A percentile compares a stretch with the other conserved stretches of the same genome.
Evolutionary conservation across 1,140 invertebrate species (phyloP).

Genomic region (Acromyrmex heyeri): DNA sequence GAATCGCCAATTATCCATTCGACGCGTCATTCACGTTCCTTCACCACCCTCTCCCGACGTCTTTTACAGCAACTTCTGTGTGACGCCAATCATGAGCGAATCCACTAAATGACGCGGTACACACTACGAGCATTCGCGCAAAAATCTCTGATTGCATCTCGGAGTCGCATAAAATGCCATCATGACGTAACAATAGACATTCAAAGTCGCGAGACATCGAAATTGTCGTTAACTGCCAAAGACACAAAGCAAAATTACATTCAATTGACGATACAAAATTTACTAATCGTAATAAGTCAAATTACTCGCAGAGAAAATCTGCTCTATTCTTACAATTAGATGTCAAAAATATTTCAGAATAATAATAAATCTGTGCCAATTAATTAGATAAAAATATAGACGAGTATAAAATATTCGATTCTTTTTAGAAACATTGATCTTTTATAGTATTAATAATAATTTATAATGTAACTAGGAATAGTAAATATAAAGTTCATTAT

Average conservation of each 20-base stretch:
- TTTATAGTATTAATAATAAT: too few species aligned
- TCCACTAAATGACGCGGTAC: constrained; percentile 25
- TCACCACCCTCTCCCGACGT: constrained; percentile 16
- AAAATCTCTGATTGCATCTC: constrained; percentile 64
- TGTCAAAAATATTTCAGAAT: constrained; percentile 13
- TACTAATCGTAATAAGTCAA: neutral
- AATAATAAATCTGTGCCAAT: neutral
- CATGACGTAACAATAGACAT: constrained; percentile 35
- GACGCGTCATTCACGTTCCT: constrained; percentile 63
- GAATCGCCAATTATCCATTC: constrained; percentile 71
- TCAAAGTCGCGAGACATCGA: constrained; percentile 12
- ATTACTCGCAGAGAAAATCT: constrained; percentile 14
- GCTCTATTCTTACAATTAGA: neutral
- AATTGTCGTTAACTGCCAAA: constrained; percentile 4
- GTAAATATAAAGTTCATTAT: too few species aligned
- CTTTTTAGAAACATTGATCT: too few species aligned
- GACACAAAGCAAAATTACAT: constrained; percentile 27
- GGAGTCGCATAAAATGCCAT: constrained; percentile 21
- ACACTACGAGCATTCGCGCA: constrained; percentile 33
- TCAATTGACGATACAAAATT: neutral
- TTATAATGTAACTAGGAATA: too few species aligned
- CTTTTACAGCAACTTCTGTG: constrained; percentile 52
- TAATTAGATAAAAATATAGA: neutral
- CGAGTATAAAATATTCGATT: too few species aligned
- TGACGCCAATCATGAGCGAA: constrained; percentile 69